A percentile compares a stretch with the other conserved stretches of the same genome.
phyloP scores from a whole-genome alignment of 2,113 vertebrate species.

The Motacilla tschutschensis region DNA sequence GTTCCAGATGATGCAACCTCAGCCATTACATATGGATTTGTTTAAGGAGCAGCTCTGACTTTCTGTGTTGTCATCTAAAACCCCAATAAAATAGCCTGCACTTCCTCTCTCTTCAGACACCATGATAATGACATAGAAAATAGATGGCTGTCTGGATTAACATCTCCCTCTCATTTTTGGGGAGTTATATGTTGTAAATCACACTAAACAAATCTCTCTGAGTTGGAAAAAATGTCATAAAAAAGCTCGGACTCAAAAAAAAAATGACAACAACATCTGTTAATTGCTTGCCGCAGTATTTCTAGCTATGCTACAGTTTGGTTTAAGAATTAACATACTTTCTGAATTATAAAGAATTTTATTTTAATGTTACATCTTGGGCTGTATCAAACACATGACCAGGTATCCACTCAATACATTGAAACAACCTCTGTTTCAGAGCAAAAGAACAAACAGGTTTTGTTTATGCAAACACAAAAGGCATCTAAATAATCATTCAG shows the following conservation, averaged over 20 bases:
- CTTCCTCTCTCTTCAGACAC: not conserved
- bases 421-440: not conserved
- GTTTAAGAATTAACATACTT: not conserved
- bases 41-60: not conserved
- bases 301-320: not conserved
- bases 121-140: not conserved
- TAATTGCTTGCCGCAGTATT: not conserved
- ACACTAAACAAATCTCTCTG: not conserved
- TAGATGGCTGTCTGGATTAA: not conserved
- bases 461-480: not conserved
- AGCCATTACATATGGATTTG: not conserved
- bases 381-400: not conserved
- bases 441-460: not conserved
- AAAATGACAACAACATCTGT: not conserved
- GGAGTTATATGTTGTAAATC: not conserved
- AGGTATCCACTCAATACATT: not conserved
- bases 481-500: not conserved
- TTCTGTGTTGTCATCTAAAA: not conserved
- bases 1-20: not conserved
- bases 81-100: not conserved
- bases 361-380: not conserved
- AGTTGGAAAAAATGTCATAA: not conserved
- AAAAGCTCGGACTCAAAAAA: not conserved
- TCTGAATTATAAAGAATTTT: not conserved
- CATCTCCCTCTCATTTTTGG: not conserved